Percentiles rank a stretch among this genome's conserved stretches.
phyloP scores from a whole-genome alignment of 2,113 vertebrate genomes.

The Steatornis caripensis region DNA sequence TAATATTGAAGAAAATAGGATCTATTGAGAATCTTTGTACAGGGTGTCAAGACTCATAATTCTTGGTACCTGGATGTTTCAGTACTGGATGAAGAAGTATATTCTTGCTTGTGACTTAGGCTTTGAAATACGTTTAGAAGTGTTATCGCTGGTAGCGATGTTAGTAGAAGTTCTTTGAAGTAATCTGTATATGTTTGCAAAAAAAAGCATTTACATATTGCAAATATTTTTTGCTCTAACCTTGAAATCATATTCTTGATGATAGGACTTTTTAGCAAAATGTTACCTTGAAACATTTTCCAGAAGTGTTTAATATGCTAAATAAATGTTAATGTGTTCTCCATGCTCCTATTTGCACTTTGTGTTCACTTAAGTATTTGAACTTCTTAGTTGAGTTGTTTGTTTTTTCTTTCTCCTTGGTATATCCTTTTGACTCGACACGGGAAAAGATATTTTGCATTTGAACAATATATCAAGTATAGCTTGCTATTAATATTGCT shows the following conservation, averaged over 20 bases:
- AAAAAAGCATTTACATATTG: background rate
- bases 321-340: constrained; percentile 11
- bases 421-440: background rate
- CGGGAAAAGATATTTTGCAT: background rate
- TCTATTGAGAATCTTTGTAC: background rate
- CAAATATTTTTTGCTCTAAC: background rate
- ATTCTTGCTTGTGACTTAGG: background rate
- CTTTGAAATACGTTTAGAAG: background rate
- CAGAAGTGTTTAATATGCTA: background rate
- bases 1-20: background rate
- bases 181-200: background rate
- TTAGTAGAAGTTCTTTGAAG: background rate
- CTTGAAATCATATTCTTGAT: background rate
- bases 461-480: background rate
- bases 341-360: background rate
- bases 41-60: fast-evolving
- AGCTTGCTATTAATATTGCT: background rate
- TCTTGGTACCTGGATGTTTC: background rate
- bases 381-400: background rate
- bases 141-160: background rate
- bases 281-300: background rate
- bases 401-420: background rate
- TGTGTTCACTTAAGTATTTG: background rate
- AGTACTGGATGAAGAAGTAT: background rate
- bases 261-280: background rate